Base-by-base conservation (phyloP, 2,888 invertebrate genomes). In the Dicyrtomina minuta region DNA sequence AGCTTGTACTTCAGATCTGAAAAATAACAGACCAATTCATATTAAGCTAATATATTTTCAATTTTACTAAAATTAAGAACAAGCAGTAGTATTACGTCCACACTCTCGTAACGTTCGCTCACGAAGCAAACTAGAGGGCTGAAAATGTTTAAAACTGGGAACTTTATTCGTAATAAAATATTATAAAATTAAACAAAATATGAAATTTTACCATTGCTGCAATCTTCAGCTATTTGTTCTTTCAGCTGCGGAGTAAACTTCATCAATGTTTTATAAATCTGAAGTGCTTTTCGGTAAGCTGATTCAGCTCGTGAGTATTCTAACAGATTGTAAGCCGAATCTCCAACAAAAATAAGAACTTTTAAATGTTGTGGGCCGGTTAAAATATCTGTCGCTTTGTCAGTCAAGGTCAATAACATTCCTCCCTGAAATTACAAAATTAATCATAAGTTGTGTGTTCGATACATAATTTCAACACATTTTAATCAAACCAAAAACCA, bases 1-100 rank as follows among this genome's bases (percentile, higher is more conserved):
- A 90, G 85, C 78, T 88, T 87, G 79, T 87, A 92, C 78, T 89
- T 89, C 17, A 90, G 86, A 74, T 91, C 90, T 72, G 12, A 24
- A 68, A 71, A 64, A 24, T 55, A 51, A 26, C 44, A 12, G 10
- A 44, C 22, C 43, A 13, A 24, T 20, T 58, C 24, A 56, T 13
- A n/a, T n/a, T n/a, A n/a, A n/a, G n/a, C n/a, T n/a, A n/a, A n/a
- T n/a, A n/a, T n/a, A 66, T 8, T n/a, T n/a, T n/a, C n/a, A n/a
- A n/a, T n/a, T n/a, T n/a, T n/a, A n/a, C n/a, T n/a, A n/a, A n/a
- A n/a, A n/a, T n/a, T n/a, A n/a, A n/a, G n/a, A n/a, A n/a, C n/a
- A n/a, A n/a, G n/a, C n/a, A n/a, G n/a, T n/a, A n/a, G n/a, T n/a
- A n/a, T n/a, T n/a, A n/a, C n/a, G n/a, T n/a, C n/a, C n/a, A n/a